phyloP scores from a whole-genome alignment of 2,797 vertebrate genomes.

The Coilia nasus region DNA sequence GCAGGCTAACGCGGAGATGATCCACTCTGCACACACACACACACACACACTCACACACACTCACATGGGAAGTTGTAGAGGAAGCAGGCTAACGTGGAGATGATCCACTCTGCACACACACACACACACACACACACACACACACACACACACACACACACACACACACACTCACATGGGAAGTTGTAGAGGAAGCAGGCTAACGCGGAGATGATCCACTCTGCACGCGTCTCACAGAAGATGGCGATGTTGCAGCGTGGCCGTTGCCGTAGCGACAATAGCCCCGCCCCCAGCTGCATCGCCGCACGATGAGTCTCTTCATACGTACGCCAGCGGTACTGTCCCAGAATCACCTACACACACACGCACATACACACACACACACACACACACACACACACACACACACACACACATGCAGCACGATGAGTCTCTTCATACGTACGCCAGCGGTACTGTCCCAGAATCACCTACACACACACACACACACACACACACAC shows the following conservation, averaged over 20 bases:
- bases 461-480: constrained; percentile 84
- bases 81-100: too few relatives aligned
- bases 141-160: constrained; percentile 38
- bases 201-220: constrained; percentile 92
- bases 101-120: constrained; percentile 33
- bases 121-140: constrained; percentile 41
- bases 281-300: constrained; percentile 83
- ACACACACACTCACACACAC: constrained; percentile 27
- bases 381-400: constrained; percentile 5
- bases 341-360: constrained; percentile 87
- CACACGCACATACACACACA: constrained; percentile 22
- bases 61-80: too few relatives aligned
- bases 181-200: constrained; percentile 96
- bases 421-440: constrained; percentile 80
- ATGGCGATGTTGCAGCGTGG: constrained; percentile 90
- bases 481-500: not conserved
- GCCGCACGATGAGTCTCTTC: constrained; percentile 79
- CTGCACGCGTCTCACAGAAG: constrained; percentile 93
- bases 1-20: constrained; percentile 90
- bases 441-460: constrained; percentile 88
- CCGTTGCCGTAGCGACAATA: constrained; percentile 84
- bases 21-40: constrained; percentile 91
- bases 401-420: constrained; percentile 15
- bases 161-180: constrained; percentile 59
- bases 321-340: constrained; percentile 90